A percentile compares a stretch with the other conserved stretches of the same genome.
phyloP scores from a whole-genome alignment of 2,797 vertebrate genomes.

The Fistularia tabacaria region DNA sequence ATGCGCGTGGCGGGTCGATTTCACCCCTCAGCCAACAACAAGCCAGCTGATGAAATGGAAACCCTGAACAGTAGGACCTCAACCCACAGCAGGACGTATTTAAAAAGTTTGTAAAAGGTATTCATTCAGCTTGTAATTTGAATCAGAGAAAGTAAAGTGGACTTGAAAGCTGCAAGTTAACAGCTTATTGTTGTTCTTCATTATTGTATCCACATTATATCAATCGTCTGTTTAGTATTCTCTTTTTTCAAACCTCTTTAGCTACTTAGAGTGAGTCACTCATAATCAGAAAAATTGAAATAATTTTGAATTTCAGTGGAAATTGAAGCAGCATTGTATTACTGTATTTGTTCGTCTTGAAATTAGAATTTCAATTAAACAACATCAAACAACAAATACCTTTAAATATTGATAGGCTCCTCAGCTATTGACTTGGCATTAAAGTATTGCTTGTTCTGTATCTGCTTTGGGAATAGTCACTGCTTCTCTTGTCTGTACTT shows the following conservation, averaged over 20 bases:
- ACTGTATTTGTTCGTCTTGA: too few species aligned
- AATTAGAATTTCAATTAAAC: too few species aligned
- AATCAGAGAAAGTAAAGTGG: constrained; percentile 1
- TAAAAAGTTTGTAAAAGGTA: constrained; percentile 37
- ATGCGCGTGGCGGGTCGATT: constrained; percentile 60
- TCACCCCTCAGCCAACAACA: constrained; percentile 43
- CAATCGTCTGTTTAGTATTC: constrained; percentile 7
- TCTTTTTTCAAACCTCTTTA: constrained; percentile 4
- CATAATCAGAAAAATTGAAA: too few species aligned
- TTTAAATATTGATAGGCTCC: too few species aligned
- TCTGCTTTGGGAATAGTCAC: constrained; percentile 41
- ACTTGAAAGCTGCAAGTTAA: not conserved
- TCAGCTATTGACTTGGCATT: constrained; percentile 5
- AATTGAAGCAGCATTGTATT: too few species aligned
- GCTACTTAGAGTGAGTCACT: too few species aligned
- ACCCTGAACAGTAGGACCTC: constrained; percentile 37
- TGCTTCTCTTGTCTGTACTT: constrained; percentile 49
- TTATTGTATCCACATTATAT: constrained; percentile 3
- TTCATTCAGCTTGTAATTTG: constrained; percentile 21
- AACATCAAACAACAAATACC: too few species aligned
- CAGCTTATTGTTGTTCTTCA: constrained; percentile 7
- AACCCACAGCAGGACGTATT: constrained; percentile 34
- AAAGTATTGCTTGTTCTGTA: constrained; percentile 39
- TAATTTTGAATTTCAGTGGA: too few species aligned
- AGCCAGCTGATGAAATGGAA: constrained; percentile 53